Evolutionary conservation across 2,888 invertebrate species (phyloP), one percentile per base, ranked within the genome.

Genomic region (Meandrusa payeni): DNA sequence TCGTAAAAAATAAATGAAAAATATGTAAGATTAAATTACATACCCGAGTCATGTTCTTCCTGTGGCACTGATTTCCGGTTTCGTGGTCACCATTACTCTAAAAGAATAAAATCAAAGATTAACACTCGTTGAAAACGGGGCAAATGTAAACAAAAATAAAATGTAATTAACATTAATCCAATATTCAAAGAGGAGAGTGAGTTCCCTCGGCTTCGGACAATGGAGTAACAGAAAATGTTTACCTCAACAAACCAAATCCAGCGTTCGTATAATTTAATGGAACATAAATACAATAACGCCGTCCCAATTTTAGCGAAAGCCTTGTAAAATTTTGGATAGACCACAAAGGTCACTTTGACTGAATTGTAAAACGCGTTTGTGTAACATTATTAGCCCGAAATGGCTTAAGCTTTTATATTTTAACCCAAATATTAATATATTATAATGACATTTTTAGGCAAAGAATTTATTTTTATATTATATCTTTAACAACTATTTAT

Each of bases 211-310:
- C 49, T 49, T 48, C 60, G 58, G 59, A 75, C 68, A 71, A 73
- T 71, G 57, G 57, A 64, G 62, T 68, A 66, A 64, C 63, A 52
- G 61, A 61, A 69, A 72, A 69, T 74, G 63, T 76, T 74, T 72
- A 61, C 63, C 63, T 57, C 63, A 64, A 64, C 69, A 69, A 61
- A 68, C 66, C 67, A 65, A 65, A 68, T 66, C 64, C 65, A 57
- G 57, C 59, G 63, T 69, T 66, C 61, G 62, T 70, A 59, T 65
- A 74, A 76, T 76, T 75, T 69, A 73, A 76, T 70, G 67, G 64
- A 69, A 72, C 56, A 64, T 65, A 78, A 78, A 76, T 69, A 75
- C 65, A 64, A 71, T 64, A 74, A 69, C 68, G 70, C 64, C 64
- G 56, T 64, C 63, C 62, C 61, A 62, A 62, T 70, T 61, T 65